These are phyloP conservation scores for Mohoua ochrocephala DNA, from an alignment of 2,113 vertebrate species.

Conservation along the genomic window DNA sequence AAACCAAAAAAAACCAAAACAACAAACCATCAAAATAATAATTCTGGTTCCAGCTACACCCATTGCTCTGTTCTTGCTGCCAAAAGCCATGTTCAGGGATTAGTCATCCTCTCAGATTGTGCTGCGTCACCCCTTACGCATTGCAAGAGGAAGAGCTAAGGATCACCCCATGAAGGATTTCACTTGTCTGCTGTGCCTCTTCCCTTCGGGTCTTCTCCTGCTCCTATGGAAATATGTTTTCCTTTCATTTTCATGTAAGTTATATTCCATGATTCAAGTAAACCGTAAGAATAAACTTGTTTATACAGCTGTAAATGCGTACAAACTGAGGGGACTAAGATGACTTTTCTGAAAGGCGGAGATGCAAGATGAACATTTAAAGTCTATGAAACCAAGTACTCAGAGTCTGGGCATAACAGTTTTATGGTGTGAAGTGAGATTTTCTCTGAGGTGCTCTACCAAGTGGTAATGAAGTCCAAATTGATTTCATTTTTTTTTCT, in stretches of 20 bases:
- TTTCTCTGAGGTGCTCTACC: not conserved
- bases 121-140: not conserved
- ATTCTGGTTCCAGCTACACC: not conserved
- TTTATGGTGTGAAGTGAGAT: not conserved
- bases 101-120: not conserved
- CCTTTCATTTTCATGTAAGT: not conserved
- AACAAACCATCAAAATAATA: not conserved
- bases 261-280: not conserved
- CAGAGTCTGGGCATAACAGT: not conserved
- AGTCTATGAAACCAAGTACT: not conserved
- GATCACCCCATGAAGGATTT: not conserved
- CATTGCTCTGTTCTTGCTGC: not conserved
- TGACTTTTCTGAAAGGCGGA: not conserved
- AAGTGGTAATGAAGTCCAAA: not conserved
- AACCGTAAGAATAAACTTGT: not conserved
- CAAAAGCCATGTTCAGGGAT: not conserved
- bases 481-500: not conserved
- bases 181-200: not conserved
- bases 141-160: not conserved
- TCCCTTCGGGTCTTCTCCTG: not conserved
- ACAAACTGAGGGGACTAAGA: too few relatives aligned
- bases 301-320: not conserved
- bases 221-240: not conserved
- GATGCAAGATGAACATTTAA: not conserved
- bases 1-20: not conserved